Percentiles rank a stretch among this genome's conserved stretches.
phyloP scores from a whole-genome alignment of 37 sponge, comb jelly and placozoan genomes.

The Petrosia ficiformis region DNA sequence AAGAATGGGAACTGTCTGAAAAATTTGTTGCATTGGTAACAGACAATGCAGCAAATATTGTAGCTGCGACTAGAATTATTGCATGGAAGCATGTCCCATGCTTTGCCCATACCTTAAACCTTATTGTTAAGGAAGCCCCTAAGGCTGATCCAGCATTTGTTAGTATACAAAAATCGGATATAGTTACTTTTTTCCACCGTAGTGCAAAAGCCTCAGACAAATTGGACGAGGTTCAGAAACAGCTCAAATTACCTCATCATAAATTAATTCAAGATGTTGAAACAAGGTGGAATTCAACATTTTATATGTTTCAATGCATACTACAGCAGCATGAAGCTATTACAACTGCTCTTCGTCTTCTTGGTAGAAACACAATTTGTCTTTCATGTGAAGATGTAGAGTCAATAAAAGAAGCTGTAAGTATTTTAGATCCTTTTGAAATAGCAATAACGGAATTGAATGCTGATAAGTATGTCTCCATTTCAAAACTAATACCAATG shows the following conservation, averaged over 20 bases:
- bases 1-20: neutral
- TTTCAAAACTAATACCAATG: too few relatives aligned
- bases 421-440: neutral
- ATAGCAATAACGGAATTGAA: neutral
- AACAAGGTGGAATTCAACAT: constrained; percentile 24
- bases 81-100: neutral
- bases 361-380: neutral
- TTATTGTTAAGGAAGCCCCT: neutral
- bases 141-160: neutral
- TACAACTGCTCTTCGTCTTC: neutral
- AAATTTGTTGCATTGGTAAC: constrained; percentile 1
- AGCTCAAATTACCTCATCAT: neutral
- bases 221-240: neutral
- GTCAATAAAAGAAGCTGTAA: neutral
- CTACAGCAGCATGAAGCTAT: neutral
- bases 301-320: constrained; percentile 9
- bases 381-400: neutral
- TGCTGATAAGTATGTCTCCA: neutral
- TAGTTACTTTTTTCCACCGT: constrained; percentile 7
- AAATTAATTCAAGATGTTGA: constrained; percentile 1
- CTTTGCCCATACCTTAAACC: constrained; percentile 9
- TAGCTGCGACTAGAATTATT: neutral
- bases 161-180: neutral
- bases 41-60: constrained; percentile 4
- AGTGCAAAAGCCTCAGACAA: neutral